phyloP scores from a whole-genome alignment of 1,140 invertebrate species.

The Drosophila parabipectinata region DNA sequence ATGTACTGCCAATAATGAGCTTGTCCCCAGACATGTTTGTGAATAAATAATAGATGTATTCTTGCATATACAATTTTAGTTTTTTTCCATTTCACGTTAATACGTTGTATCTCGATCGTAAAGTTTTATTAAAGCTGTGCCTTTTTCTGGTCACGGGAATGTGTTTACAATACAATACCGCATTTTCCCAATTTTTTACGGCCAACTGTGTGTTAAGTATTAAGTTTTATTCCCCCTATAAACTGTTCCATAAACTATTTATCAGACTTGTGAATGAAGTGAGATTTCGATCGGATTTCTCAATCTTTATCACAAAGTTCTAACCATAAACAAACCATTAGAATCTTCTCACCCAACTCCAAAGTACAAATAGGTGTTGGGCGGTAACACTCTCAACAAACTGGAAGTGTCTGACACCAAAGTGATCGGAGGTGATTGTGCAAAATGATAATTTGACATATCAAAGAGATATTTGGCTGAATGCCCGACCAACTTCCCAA shows the following conservation, averaged over 20 bases:
- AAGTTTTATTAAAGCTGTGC: not conserved
- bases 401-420: constrained; percentile 32
- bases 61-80: not conserved
- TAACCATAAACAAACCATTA: not conserved
- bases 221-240: not conserved
- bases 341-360: constrained; percentile 20
- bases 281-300: not conserved
- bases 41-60: constrained; percentile 26
- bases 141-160: not conserved
- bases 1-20: constrained; percentile 12
- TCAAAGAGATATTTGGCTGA: constrained; percentile 12
- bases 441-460: constrained; percentile 49
- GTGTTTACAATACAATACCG: not conserved
- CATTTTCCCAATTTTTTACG: not conserved
- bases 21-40: constrained; percentile 14
- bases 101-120: not conserved
- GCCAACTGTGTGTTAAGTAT: too few species aligned
- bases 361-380: constrained; percentile 22
- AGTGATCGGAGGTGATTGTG: constrained; percentile 44
- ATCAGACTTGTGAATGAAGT: not conserved
- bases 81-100: not conserved
- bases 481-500: constrained; percentile 8
- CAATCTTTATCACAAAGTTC: not conserved
- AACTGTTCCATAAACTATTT: not conserved
- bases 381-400: constrained; percentile 41